Conservation (phyloP, 2,888 invertebrate genomes). For the Drosophila bunnanda region DNA sequence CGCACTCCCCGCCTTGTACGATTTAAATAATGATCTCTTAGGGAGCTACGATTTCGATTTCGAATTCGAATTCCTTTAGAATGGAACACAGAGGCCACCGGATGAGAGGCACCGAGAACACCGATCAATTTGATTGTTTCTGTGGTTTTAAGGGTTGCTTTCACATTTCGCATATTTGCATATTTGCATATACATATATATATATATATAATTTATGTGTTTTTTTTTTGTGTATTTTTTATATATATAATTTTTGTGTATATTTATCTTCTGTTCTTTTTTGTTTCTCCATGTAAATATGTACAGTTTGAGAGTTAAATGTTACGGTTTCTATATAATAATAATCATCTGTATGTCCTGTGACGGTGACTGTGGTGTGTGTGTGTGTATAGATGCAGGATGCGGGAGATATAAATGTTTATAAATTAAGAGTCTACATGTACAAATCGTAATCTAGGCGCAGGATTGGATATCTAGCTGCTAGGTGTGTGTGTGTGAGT, state of each 20-base stretch:
- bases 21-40: slow-evolving; percentile 10
- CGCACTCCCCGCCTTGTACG: neutral
- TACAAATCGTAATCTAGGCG: slow-evolving; percentile 29
- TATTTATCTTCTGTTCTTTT: slow-evolving; percentile 22
- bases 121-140: slow-evolving; percentile 44
- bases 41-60: slow-evolving; percentile 10
- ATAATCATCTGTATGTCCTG: slow-evolving; percentile 11
- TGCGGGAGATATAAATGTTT: slow-evolving; percentile 52
- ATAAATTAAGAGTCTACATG: slow-evolving; percentile 33
- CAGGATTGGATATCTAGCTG: slow-evolving; percentile 30
- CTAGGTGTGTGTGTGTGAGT: slow-evolving; percentile 6
- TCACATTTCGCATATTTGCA: slow-evolving; percentile 11
- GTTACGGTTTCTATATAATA: slow-evolving; percentile 21
- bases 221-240: slow-evolving; percentile 4
- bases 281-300: slow-evolving; percentile 31
- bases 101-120: slow-evolving; percentile 34
- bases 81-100: slow-evolving; percentile 47
- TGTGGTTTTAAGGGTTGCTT: slow-evolving; percentile 22
- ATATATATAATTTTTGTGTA: slow-evolving; percentile 15
- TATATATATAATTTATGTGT: slow-evolving; percentile 1
- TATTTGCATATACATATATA: too few relatives aligned
- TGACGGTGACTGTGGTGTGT: slow-evolving; percentile 10
- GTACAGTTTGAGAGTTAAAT: slow-evolving; percentile 25
- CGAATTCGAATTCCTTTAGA: slow-evolving; percentile 18
- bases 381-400: slow-evolving; percentile 8